Conservation (phyloP, 2,797 vertebrate genomes). For the Enteromius thamalakanensis region DNA sequence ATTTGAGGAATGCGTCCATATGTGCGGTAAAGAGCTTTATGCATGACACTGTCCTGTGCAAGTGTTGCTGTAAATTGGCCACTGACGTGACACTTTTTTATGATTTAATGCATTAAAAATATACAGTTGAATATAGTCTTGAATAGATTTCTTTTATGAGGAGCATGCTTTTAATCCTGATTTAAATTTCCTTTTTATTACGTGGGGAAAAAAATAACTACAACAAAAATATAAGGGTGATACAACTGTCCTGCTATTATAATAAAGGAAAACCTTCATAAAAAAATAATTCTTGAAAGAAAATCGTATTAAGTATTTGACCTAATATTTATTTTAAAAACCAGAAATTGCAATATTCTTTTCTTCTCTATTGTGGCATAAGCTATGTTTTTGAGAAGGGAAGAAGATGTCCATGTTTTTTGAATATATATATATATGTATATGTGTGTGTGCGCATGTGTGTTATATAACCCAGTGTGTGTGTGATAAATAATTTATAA, state of each 20-base stretch:
- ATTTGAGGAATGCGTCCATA: constrained; percentile 46
- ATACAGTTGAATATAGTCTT: not conserved
- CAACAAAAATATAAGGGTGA: not conserved
- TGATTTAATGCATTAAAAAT: not conserved
- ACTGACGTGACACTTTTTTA: not conserved
- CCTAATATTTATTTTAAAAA: no score
- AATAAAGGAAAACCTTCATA: not conserved
- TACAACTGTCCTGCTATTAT: not conserved
- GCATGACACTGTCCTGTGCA: not conserved
- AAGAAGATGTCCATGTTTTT: not conserved
- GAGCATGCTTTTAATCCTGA: not conserved
- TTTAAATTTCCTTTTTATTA: not conserved
- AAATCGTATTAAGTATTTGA: not conserved
- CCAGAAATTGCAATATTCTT: not conserved
- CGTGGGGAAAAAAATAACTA: not conserved
- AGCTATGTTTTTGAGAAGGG: not conserved
- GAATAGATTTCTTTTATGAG: not conserved
- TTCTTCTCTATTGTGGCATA: not conserved
- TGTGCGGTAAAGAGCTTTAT: constrained; percentile 12
- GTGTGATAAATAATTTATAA: not conserved
- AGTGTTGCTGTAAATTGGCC: not conserved
- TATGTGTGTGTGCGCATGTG: no score
- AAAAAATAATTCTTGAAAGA: not conserved
- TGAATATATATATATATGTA: no score
- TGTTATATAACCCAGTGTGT: no score